Base-by-base conservation (phyloP, 2,888 invertebrate genomes). In the Peribatodes rhomboidaria region DNA sequence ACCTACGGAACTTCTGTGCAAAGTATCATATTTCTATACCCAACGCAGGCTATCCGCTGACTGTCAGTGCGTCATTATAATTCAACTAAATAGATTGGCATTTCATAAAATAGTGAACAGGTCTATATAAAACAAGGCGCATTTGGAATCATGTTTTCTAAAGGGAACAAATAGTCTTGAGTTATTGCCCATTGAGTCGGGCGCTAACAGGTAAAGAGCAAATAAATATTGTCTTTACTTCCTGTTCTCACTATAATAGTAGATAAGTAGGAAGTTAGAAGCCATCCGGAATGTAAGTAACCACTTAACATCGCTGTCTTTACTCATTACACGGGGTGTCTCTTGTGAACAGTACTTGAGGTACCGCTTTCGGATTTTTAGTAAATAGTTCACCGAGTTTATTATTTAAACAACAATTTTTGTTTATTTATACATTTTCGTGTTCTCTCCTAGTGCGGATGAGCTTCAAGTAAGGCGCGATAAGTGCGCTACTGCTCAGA, bases 251-350 rank as follows among this genome's bases (percentile, higher is more conserved):
- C 61, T 65, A 52, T 66, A 66, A 66, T 71, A 57, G 60, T 58
- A 65, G 68, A 69, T 71, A 71, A 71, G 69, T 68, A 69, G 71
- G 69, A 71, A 71, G 71, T 69, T 68, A 71, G 67, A 37, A 59
- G 62, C 52, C 60, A 65, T 65, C 60, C 58, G 64, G 64, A 66
- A 69, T 69, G 63, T 63, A 69, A 61, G 62, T 64, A 67, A 66
- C 60, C 65, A 70, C 69, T 68, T 70, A 67, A 67, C 68, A 52
- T 63, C 39, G 62, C 61, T 70, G 63, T 68, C 65, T 65, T 66
- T 54, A 68, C 68, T 68, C 68, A 68, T 69, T 69, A 71, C 63
- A 54, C 35, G 42, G 39, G 39, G 54, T 39, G 20, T 55, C 16
- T 46, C 14, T 33, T 22, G 33, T 47, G 13, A 1, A 27, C 18